Conservation (phyloP, 2,888 invertebrate genomes). For the Drosophila crucigera region DNA sequence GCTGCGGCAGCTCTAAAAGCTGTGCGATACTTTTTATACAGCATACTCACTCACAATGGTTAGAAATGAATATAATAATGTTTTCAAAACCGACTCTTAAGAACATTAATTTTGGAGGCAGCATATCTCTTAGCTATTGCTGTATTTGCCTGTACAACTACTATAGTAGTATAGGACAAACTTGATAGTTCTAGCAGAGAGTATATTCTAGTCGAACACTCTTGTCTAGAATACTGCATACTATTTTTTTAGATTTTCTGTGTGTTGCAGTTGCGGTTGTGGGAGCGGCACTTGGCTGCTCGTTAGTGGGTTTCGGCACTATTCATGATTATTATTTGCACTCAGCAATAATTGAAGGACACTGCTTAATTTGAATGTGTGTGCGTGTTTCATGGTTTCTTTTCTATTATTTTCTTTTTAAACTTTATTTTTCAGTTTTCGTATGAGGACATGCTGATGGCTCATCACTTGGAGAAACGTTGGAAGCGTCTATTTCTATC, state of each 20-base stretch:
- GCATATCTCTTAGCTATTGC: neutral
- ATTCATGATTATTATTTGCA: slow-evolving; percentile 80
- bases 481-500: slow-evolving; percentile 90
- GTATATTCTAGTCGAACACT: neutral
- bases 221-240: neutral
- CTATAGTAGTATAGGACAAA: neutral
- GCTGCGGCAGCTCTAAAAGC: slow-evolving; percentile 61
- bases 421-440: slow-evolving; percentile 75
- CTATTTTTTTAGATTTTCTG: slow-evolving; percentile 23
- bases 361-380: slow-evolving; percentile 68
- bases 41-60: neutral
- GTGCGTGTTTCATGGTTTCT: slow-evolving; percentile 36
- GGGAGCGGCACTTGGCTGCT: slow-evolving; percentile 52
- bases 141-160: neutral
- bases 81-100: neutral
- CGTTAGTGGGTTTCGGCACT: slow-evolving; percentile 73
- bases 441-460: slow-evolving; percentile 85
- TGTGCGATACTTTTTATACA: slow-evolving; percentile 46
- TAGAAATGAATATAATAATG: neutral
- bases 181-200: neutral
- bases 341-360: slow-evolving; percentile 75
- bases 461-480: slow-evolving; percentile 88
- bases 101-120: neutral
- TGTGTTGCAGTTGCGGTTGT: slow-evolving; percentile 29
- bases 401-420: neutral